These are phyloP conservation scores for Tetrax tetrax DNA, from an alignment of 2,113 vertebrate species.

Conservation along the genomic window DNA sequence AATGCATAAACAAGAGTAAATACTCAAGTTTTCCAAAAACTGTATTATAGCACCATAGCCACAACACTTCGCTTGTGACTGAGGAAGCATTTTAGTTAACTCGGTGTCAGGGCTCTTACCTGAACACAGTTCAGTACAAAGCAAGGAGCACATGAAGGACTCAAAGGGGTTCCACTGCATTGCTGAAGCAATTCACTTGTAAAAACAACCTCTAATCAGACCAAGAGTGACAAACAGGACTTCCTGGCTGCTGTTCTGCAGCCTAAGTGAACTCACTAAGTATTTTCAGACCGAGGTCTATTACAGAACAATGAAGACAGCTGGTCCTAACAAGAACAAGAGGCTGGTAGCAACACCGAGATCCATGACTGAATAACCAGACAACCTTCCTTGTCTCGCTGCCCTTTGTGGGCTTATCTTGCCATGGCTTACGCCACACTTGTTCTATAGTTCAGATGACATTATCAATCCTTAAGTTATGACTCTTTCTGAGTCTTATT, in stretches of 20 bases:
- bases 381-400: neutral
- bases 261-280: neutral
- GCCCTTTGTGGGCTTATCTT: neutral
- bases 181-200: neutral
- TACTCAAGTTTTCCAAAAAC: neutral
- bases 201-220: neutral
- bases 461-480: neutral
- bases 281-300: neutral
- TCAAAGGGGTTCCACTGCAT: fast-evolving
- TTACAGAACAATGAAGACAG: neutral
- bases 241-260: neutral
- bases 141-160: neutral
- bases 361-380: neutral
- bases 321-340: neutral
- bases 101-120: neutral
- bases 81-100: neutral
- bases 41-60: neutral
- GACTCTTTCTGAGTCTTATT: neutral
- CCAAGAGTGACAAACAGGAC: neutral
- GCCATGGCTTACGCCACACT: neutral
- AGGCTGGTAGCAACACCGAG: neutral
- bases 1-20: neutral
- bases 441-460: neutral
- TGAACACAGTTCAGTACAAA: neutral
- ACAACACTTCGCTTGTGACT: neutral